Evolutionary conservation across 2,113 vertebrate species (phyloP).

Genomic region (Phaetusa simplex): DNA sequence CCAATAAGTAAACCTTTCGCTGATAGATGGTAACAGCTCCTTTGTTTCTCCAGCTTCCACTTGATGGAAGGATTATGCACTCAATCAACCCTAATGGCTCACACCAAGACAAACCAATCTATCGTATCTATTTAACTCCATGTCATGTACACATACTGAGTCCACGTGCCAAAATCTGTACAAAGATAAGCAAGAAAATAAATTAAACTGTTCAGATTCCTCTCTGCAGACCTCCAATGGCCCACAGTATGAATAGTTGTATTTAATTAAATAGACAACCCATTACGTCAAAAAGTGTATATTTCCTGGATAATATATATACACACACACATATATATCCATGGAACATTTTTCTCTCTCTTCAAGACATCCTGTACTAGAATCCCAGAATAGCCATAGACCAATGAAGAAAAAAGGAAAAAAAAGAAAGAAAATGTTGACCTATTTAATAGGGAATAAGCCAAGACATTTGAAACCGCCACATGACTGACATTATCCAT

Average conservation of each 20-base stretch:
- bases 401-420: background rate
- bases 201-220: background rate
- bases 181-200: background rate
- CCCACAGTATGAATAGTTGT: background rate
- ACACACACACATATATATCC: too few species aligned
- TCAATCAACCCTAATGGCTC: background rate
- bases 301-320: background rate
- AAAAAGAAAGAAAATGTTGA: background rate
- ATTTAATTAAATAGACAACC: background rate
- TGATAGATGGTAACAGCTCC: background rate
- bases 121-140: background rate
- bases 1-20: background rate
- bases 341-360: background rate
- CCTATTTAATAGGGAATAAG: slow-evolving; percentile 7
- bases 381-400: background rate
- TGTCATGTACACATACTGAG: background rate
- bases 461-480: background rate
- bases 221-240: background rate
- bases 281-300: background rate
- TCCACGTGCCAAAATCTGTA: background rate
- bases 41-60: background rate
- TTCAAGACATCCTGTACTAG: slow-evolving; percentile 4
- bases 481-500: background rate
- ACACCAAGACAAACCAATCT: background rate
- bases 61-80: background rate